Percentiles rank a stretch among this genome's conserved stretches.
Evolutionary conservation across 2,113 vertebrate genomes (phyloP).

Genomic region (Lophura nycthemera): DNA sequence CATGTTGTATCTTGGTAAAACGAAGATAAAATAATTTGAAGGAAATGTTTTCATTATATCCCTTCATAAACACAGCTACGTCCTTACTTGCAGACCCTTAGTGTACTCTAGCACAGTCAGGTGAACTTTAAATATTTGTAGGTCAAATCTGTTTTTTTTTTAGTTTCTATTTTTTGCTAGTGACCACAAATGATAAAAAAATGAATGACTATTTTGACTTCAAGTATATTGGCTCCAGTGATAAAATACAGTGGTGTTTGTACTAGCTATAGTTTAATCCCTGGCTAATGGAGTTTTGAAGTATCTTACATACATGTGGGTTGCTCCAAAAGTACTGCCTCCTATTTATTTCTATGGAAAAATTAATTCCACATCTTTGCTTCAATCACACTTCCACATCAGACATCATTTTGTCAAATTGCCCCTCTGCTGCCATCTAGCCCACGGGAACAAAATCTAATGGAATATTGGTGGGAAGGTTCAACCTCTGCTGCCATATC

Average conservation of each 20-base stretch:
- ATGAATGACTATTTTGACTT: not conserved
- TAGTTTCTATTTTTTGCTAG: not conserved
- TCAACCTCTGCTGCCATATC: no score
- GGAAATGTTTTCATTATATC: not conserved
- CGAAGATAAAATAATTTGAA: not conserved
- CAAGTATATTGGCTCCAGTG: not conserved
- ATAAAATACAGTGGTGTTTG: not conserved
- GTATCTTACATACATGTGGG: not conserved
- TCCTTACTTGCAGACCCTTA: not conserved
- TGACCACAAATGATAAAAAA: not conserved
- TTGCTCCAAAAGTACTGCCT: no score
- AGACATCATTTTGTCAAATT: no score
- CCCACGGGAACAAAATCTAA: no score
- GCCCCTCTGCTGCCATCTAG: no score
- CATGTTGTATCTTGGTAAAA: not conserved
- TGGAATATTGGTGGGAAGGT: no score
- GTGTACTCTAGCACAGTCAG: not conserved
- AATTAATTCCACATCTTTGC: no score
- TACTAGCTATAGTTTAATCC: not conserved
- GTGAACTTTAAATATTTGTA: not conserved
- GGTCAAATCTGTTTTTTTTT: not conserved
- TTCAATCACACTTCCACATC: no score
- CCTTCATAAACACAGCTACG: not conserved
- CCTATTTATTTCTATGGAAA: no score
- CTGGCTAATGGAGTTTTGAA: not conserved